Percentiles rank a stretch among this genome's conserved stretches.
Evolutionary conservation across 2,113 vertebrate genomes (phyloP).

Genomic region (Falco punctatus): DNA sequence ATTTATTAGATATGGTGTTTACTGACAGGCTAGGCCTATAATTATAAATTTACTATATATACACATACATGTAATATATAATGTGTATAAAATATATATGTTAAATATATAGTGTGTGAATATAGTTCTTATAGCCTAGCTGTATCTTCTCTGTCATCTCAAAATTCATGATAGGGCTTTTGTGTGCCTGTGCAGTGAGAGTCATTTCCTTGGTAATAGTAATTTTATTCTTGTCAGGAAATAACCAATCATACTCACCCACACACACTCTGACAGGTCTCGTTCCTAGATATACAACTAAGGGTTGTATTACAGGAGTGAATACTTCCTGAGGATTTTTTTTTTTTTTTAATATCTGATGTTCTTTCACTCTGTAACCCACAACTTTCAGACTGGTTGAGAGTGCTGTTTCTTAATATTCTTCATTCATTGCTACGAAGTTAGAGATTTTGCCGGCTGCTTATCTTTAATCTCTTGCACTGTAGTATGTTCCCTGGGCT

Average conservation of each 20-base stretch:
- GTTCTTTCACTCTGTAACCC: background rate
- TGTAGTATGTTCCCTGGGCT: background rate
- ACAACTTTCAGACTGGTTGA: background rate
- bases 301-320: background rate
- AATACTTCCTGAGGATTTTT: background rate
- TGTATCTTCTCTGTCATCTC: background rate
- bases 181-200: background rate
- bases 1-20: background rate
- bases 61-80: too few relatives aligned
- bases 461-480: background rate
- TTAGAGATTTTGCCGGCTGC: background rate
- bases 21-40: background rate
- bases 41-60: background rate
- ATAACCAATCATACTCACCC: background rate
- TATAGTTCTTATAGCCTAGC: background rate
- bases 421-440: background rate
- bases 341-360: background rate
- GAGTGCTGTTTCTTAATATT: background rate
- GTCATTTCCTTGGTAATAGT: background rate
- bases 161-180: background rate
- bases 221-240: slow-evolving; percentile 10
- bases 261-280: background rate
- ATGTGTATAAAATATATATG: background rate
- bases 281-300: background rate
- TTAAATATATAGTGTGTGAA: background rate